phyloP scores from a whole-genome alignment of 2,113 vertebrate species.

The Sphyrna mokarran region DNA sequence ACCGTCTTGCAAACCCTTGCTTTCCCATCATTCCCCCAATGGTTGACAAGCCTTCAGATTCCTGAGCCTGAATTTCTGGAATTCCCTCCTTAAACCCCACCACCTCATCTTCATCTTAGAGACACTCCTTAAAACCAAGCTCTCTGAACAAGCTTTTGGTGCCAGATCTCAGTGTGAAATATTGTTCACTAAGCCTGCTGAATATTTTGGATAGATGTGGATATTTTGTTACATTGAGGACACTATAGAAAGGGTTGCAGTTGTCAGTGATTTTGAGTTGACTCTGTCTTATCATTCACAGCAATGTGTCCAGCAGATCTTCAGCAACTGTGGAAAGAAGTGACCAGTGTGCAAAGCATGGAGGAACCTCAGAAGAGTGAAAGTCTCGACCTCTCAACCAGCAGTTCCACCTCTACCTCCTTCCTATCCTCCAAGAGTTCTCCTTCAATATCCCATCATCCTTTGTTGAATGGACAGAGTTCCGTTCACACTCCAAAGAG shows the following conservation, averaged over 20 bases:
- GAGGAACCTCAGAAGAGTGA: slow-evolving; percentile 93
- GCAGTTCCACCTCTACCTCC: slow-evolving; percentile 94
- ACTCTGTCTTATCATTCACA: slow-evolving; percentile 42
- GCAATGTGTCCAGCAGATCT: slow-evolving; percentile 93
- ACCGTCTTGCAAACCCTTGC: neutral
- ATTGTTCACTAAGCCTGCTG: neutral
- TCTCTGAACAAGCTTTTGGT: neutral
- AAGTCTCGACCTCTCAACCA: slow-evolving; percentile 93
- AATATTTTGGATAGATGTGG: too few relatives aligned
- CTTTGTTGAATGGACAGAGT: slow-evolving; percentile 89
- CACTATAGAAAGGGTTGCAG: neutral
- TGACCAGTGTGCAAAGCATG: slow-evolving; percentile 71
- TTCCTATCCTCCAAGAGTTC: slow-evolving; percentile 85
- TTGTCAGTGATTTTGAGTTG: neutral
- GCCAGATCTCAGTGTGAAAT: neutral
- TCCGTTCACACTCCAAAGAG: slow-evolving; percentile 88
- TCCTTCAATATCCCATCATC: slow-evolving; percentile 82
- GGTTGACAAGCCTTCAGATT: neutral
- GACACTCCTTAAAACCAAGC: neutral
- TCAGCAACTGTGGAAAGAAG: slow-evolving; percentile 96
- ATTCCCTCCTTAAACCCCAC: neutral
- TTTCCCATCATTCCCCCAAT: neutral
- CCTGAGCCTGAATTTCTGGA: neutral
- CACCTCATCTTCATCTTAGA: neutral
- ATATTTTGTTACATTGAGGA: neutral